These are phyloP conservation scores for Ligdia adustata DNA, from an alignment of 2,888 invertebrate species.

Conservation along the genomic window DNA sequence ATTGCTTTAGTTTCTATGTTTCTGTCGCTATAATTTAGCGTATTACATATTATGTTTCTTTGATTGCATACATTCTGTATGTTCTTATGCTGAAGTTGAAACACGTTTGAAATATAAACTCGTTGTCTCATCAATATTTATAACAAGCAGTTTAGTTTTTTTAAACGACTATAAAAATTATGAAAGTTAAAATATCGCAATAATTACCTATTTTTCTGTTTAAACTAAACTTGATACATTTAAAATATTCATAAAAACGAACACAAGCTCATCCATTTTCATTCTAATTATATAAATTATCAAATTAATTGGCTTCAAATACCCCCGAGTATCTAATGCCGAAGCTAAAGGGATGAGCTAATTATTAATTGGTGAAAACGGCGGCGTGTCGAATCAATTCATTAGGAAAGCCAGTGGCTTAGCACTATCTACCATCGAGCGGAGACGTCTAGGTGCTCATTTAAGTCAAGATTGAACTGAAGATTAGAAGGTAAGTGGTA, in stretches of 20 bases:
- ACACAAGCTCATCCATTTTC: neutral
- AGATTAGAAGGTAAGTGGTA: conserved; percentile 73
- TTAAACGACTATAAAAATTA: too few relatives aligned
- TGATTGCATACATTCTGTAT: too few relatives aligned
- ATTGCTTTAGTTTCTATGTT: conserved; percentile 30
- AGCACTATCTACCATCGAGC: conserved; percentile 70
- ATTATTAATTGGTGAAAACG: conserved; percentile 60
- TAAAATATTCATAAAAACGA: neutral
- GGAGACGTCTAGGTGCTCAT: conserved; percentile 71
- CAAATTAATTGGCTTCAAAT: conserved; percentile 25
- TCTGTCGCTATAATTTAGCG: conserved; percentile 31
- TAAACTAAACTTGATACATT: conserved; percentile 2
- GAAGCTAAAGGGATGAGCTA: conserved; percentile 39
- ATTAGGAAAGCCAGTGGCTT: conserved; percentile 71
- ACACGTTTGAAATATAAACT: too few relatives aligned
- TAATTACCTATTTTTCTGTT: too few relatives aligned
- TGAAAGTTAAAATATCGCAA: too few relatives aligned
- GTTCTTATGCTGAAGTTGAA: too few relatives aligned
- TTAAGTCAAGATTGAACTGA: conserved; percentile 77
- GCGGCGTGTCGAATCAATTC: conserved; percentile 67
- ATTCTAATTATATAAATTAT: conserved; percentile 17
- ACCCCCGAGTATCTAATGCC: conserved; percentile 22
- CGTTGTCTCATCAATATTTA: too few relatives aligned
- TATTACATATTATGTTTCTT: too few relatives aligned
- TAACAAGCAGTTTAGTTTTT: too few relatives aligned